Conservation (phyloP, 2,888 invertebrate species). For the Spatulosminthurus flaviceps region DNA sequence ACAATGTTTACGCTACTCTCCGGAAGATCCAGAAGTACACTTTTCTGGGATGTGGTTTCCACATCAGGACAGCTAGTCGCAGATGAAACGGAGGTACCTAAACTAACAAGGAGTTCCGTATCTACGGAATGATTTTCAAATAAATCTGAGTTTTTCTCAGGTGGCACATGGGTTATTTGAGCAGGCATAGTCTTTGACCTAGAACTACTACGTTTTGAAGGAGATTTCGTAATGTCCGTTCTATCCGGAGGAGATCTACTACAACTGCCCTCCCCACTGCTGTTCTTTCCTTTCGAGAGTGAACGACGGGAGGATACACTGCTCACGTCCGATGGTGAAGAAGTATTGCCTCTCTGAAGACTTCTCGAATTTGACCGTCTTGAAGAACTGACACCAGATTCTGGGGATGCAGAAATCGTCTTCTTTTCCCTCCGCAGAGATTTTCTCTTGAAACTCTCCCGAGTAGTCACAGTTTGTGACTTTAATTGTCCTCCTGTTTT, state of each 20-base stretch:
- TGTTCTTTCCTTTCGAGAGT: neutral
- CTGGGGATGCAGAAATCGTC: neutral
- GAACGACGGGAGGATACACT: conserved; percentile 1
- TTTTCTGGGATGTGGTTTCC: neutral
- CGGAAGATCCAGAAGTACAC: neutral
- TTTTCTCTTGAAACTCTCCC: neutral
- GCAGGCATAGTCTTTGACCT: neutral
- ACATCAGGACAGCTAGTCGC: neutral
- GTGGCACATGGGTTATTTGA: neutral
- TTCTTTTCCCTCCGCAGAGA: neutral
- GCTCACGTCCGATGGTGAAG: neutral
- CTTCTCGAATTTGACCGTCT: neutral
- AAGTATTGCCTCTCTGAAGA: neutral
- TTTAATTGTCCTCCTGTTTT: conserved; percentile 22
- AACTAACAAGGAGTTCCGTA: neutral
- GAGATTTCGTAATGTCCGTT: neutral
- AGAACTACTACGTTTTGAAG: neutral
- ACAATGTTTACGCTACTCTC: neutral
- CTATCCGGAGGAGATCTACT: neutral
- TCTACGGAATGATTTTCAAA: neutral
- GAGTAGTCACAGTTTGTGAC: neutral
- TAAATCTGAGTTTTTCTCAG: neutral
- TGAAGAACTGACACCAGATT: neutral
- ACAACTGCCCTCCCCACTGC: conserved; percentile 1
- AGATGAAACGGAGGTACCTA: too few species aligned